Conservation (phyloP, 2,113 vertebrate genomes). For the Edolisoma coerulescens region DNA sequence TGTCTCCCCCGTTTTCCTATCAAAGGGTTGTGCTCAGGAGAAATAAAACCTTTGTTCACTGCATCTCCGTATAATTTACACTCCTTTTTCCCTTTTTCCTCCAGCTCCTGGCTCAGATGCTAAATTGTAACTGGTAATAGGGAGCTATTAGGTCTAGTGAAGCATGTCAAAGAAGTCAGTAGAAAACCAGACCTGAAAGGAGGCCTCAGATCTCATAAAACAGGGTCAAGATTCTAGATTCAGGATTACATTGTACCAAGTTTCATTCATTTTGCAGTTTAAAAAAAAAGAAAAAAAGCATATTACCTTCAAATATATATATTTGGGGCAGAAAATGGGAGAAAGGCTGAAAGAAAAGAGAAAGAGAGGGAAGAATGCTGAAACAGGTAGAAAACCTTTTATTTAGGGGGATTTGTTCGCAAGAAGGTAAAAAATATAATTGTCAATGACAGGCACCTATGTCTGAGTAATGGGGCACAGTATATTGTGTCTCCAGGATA, state of each 20-base stretch:
- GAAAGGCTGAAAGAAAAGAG: background rate
- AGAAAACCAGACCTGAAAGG: constrained; percentile 62
- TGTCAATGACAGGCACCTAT: background rate
- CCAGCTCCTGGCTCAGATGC: constrained; percentile 77
- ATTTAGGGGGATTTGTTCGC: background rate
- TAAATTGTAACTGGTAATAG: constrained; percentile 78
- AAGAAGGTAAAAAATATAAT: background rate
- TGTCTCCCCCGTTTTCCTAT: constrained; percentile 80
- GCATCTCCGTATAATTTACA: constrained; percentile 75
- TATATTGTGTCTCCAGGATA: background rate
- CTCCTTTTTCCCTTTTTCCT: constrained; percentile 63
- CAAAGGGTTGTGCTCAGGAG: constrained; percentile 79
- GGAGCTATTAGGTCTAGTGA: constrained; percentile 74
- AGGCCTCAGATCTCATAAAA: constrained; percentile 40
- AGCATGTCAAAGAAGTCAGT: constrained; percentile 71
- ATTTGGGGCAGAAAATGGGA: background rate
- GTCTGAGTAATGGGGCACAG: background rate
- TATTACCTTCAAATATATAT: background rate
- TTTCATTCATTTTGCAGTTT: constrained; percentile 41
- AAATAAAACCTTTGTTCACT: constrained; percentile 79
- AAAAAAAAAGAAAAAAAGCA: background rate
- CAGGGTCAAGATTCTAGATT: constrained; percentile 59
- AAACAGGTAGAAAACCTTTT: background rate
- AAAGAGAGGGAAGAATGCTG: background rate
- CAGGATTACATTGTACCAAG: constrained; percentile 37